Evolutionary conservation across 2,113 vertebrate species (phyloP), one percentile per base, ranked within the genome.

Genomic region (Ailurus styani): DNA sequence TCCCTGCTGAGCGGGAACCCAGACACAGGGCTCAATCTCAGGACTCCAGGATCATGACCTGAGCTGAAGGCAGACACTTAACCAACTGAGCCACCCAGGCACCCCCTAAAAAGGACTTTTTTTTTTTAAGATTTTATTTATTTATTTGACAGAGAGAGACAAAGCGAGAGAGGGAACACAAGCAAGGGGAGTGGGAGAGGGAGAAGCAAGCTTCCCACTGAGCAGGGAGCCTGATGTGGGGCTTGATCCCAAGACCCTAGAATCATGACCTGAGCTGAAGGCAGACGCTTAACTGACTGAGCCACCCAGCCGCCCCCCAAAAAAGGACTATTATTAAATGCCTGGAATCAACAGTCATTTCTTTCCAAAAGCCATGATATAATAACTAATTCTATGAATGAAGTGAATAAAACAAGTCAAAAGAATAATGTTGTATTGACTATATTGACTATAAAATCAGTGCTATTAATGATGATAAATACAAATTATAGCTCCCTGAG

Each of bases 371-470:
- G 52, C 21, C 82, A 83, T 91, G 68, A 73, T 81, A 91, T 75
- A 77, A 94, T 88, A 96, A 94, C 54, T 73, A 96, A 64, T 64
- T 97, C 40, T 95, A 60, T 70, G 66, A 96, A 90, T 20, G 70
- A 52, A 95, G 47, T 97, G 40, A 75, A 34, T 79, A 73, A 73
- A 91, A 91, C 70, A 85, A 95, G 73, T 91, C 85, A 97, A 91
- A 96, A 77, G 45, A 13, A 79, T 10, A 94, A 34, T 83, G 20
- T 52, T 94, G 90, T 79, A 90, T 93, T 94, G 52, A 31, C 34
- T 20, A 78, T 73, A 50, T 45, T 95, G 91, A 93, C 91, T 95
- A 31, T 83, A 93, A 95, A 93, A 90, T 45, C 37, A 17, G 66
- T 70, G 20, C 88, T 89, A 60, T 95, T 96, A 85, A 72, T 83